A percentile compares a stretch with the other conserved stretches of the same genome.
Conservation (phyloP, 2,888 invertebrate species). For the Carpatolechia fugitivella region DNA sequence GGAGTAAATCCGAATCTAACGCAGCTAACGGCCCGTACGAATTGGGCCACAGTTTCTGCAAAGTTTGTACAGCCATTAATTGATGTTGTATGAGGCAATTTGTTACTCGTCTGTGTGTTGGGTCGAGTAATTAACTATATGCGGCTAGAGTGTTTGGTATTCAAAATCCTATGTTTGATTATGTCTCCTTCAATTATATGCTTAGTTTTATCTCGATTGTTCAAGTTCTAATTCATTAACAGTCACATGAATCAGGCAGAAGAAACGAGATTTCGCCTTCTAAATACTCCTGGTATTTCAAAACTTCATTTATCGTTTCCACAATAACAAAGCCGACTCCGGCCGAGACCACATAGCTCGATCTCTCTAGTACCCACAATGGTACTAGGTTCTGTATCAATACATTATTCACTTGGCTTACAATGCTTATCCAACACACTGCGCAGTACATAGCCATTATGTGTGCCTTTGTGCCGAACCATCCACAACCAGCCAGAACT, state of each 20-base stretch:
- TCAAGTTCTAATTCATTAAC: too few relatives aligned
- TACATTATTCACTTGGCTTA: conserved; percentile 16
- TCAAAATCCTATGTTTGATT: too few relatives aligned
- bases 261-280: too few relatives aligned
- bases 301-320: not conserved
- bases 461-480: conserved; percentile 42
- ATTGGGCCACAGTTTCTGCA: not conserved
- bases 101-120: not conserved
- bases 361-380: not conserved
- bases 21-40: not conserved
- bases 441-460: conserved; percentile 32
- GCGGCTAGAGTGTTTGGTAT: too few relatives aligned
- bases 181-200: too few relatives aligned
- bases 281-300: too few relatives aligned
- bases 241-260: too few relatives aligned
- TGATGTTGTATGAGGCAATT: conserved; percentile 2
- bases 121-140: not conserved
- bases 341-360: not conserved
- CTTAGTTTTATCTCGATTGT: too few relatives aligned
- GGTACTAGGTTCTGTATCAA: conserved; percentile 9
- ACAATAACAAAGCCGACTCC: not conserved
- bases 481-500: conserved; percentile 53
- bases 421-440: conserved; percentile 11
- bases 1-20: not conserved
- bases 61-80: not conserved